Evolutionary conservation across 1,140 invertebrate species (phyloP).

Genomic region (Drosophila simulans): DNA sequence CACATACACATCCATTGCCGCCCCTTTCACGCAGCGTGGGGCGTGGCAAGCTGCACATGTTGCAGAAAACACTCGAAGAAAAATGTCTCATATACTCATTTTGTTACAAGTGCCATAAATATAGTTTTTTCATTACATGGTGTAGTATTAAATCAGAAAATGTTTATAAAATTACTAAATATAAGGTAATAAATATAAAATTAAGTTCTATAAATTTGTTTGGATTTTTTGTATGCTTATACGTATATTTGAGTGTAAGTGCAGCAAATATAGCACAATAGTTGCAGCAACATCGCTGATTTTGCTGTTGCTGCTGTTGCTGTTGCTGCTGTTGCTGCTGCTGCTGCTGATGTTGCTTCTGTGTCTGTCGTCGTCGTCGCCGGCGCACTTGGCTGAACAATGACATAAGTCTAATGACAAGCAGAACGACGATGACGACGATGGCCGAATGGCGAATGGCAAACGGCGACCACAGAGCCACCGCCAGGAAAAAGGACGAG

Average conservation of each 20-base stretch:
- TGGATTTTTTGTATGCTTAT: not conserved
- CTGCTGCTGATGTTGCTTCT: constrained; percentile 9
- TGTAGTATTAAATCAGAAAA: too few relatives aligned
- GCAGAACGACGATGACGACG: constrained; percentile 55
- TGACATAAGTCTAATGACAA: constrained; percentile 74
- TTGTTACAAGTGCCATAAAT: too few relatives aligned
- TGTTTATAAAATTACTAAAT: too few relatives aligned
- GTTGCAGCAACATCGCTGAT: constrained; percentile 31
- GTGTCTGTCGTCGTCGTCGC: constrained; percentile 23
- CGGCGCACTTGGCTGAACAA: constrained; percentile 71
- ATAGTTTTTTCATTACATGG: too few relatives aligned
- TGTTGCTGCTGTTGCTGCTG: constrained; percentile 7
- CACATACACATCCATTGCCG: constrained; percentile 33
- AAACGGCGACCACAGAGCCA: constrained; percentile 46
- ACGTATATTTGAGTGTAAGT: not conserved
- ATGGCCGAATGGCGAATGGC: constrained; percentile 32
- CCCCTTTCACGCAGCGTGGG: constrained; percentile 7
- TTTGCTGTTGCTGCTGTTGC: constrained; percentile 6
- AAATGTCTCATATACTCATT: too few relatives aligned
- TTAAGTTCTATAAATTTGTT: too few relatives aligned
- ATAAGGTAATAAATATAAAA: too few relatives aligned
- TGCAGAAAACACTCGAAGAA: constrained; percentile 13
- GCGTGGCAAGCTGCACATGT: constrained; percentile 43
- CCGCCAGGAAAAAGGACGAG: constrained; percentile 14
- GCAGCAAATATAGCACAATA: constrained; percentile 56